Evolutionary conservation across 2,797 vertebrate species (phyloP).

Genomic region (Columba guinea): DNA sequence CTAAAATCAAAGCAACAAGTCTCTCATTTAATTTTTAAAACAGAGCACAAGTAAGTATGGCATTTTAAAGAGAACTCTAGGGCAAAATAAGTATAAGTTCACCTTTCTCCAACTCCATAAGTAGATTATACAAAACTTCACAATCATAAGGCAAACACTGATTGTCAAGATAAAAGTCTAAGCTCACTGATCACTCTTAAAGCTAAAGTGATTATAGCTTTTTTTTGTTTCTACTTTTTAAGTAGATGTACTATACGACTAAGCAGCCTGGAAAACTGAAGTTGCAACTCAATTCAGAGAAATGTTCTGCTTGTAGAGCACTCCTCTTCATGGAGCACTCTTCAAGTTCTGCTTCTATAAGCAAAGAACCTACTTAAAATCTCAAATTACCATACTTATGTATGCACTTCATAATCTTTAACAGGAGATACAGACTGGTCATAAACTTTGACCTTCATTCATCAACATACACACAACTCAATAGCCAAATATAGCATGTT

Average conservation of each 20-base stretch:
- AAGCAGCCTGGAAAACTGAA: not conserved
- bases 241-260: not conserved
- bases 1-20: constrained; percentile 75
- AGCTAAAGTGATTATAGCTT: not conserved
- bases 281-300: not conserved
- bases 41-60: not conserved
- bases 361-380: not conserved
- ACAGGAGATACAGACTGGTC: not conserved
- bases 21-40: not conserved
- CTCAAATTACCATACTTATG: not conserved
- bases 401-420: not conserved
- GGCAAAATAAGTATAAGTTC: not conserved
- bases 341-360: not conserved
- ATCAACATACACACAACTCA: not conserved
- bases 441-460: not conserved
- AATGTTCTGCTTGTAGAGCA: not conserved
- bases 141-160: not conserved
- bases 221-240: not conserved
- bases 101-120: not conserved
- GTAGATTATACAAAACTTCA: not conserved
- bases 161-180: not conserved
- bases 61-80: not conserved
- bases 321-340: not conserved
- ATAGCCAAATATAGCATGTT: not conserved
- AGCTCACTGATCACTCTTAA: not conserved